Evolutionary conservation across 2,113 vertebrate genomes (phyloP), one percentile per base, ranked within the genome.

Genomic region (crab-eating macaque (Macaca fascicularis)): DNA sequence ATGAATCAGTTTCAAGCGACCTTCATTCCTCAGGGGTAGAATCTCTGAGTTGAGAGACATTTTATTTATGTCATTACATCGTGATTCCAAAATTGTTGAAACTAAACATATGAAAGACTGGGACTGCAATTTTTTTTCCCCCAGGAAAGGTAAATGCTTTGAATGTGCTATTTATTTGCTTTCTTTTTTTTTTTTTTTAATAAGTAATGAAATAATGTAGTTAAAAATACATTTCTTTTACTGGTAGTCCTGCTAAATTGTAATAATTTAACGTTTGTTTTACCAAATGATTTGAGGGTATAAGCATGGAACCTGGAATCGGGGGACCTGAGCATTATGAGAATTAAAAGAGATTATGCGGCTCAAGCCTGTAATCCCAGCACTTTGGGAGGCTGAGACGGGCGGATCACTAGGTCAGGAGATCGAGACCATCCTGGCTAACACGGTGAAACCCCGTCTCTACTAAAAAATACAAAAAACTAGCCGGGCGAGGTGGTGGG

Each of bases 181-280:
- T 87, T 84, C 13, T 3, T 96, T 97, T 93, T 30, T 61, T 81
- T 81, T 93, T 83, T 52, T 50, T 14, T 48, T 48, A 50, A 20
- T 79, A 85, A 88, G 75, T 38, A n/a, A 45, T 59, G 25, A 64
- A 80, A 80, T 30, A 83, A n/a, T 52, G 3, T 45, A 83, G 89
- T 83, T 61, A 61, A 97, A 89, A 93, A 57, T 82, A 48, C 14
- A 94, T 81, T 90, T 76, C 8, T 70, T 90, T 89, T 67, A 79
- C 32, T 57, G 43, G 35, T 16, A 69, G 16, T 85, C 48, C 81
- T 90, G 13, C 27, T 78, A 59, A 89, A 50, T 48, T 75, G 5
- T 57, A 78, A 25, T 76, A 75, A 64, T 59, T 86, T 69, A 6
- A 6, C 27, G 32, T 59, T 94, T 76, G 59, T 76, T 87, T 89